These are phyloP conservation scores for Sciurus vulgaris DNA, from an alignment of 2,797 vertebrate species.

Conservation along the genomic window DNA sequence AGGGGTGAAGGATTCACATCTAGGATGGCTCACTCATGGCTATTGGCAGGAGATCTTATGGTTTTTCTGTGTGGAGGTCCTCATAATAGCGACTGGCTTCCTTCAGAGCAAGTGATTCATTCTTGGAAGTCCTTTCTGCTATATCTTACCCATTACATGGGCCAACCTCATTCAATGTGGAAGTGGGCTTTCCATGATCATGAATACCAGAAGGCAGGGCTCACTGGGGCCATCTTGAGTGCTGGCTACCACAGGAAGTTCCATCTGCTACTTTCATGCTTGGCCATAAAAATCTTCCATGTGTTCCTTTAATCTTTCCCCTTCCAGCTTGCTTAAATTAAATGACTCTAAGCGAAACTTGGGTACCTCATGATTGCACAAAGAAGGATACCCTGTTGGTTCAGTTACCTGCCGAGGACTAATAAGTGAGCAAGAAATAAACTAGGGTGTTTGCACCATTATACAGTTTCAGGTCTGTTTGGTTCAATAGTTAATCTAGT, in stretches of 20 bases:
- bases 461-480: conserved; percentile 1
- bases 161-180: neutral
- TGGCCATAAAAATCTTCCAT: neutral
- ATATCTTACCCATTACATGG: neutral
- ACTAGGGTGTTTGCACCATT: neutral
- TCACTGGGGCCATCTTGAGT: neutral
- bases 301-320: neutral
- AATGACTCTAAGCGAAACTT: conserved; percentile 23
- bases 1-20: neutral
- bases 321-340: conserved; percentile 41
- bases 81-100: neutral
- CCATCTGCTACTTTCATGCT: conserved; percentile 11
- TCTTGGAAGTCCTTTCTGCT: neutral
- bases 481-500: neutral
- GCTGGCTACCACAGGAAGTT: neutral
- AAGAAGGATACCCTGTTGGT: neutral
- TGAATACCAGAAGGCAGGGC: neutral
- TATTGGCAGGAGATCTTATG: neutral
- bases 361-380: neutral
- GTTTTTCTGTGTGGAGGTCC: neutral
- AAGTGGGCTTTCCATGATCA: neutral
- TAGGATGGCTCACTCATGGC: neutral
- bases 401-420: neutral
- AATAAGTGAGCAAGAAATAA: conserved; percentile 33
- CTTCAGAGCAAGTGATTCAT: neutral